A percentile compares a stretch with the other conserved stretches of the same genome.
phyloP scores from a whole-genome alignment of 2,113 vertebrate genomes.

The Oostethus manadensis region DNA sequence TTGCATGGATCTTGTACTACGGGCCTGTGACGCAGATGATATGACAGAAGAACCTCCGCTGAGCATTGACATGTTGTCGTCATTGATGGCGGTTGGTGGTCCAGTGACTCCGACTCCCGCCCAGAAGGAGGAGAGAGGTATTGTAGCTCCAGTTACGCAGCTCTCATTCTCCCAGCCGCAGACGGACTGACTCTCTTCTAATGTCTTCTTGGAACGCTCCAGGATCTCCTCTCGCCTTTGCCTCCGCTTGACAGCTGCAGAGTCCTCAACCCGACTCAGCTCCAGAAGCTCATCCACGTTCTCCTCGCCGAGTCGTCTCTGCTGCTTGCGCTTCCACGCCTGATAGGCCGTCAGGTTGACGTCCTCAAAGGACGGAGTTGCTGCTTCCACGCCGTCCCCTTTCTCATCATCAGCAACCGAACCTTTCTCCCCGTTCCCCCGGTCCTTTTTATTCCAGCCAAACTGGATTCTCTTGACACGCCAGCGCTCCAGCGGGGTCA shows the following conservation, averaged over 20 bases:
- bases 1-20: conserved; percentile 44
- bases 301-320: conserved; percentile 81
- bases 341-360: conserved; percentile 87
- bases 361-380: conserved; percentile 63
- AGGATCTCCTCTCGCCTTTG: conserved; percentile 86
- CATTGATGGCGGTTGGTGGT: conserved; percentile 52
- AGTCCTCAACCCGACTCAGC: conserved; percentile 78
- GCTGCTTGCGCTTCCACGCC: conserved; percentile 87
- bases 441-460: conserved; percentile 86
- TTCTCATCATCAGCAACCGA: conserved; percentile 51
- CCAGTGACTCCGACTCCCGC: conserved; percentile 49
- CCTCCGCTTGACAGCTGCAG: conserved; percentile 73
- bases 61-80: conserved; percentile 79
- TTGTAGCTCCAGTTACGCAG: conserved; percentile 71
- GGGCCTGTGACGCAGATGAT: conserved; percentile 68
- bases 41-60: conserved; percentile 74
- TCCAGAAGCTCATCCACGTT: conserved; percentile 81
- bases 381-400: conserved; percentile 45
- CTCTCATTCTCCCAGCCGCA: conserved; percentile 83
- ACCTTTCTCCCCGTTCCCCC: conserved; percentile 55
- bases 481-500: conserved; percentile 90
- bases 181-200: conserved; percentile 90
- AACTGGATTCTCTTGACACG: conserved; percentile 92
- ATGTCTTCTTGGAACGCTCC: conserved; percentile 80
- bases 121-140: conserved; percentile 86